phyloP scores from a whole-genome alignment of 2,888 invertebrate species.

The Cerastis rubricosa region DNA sequence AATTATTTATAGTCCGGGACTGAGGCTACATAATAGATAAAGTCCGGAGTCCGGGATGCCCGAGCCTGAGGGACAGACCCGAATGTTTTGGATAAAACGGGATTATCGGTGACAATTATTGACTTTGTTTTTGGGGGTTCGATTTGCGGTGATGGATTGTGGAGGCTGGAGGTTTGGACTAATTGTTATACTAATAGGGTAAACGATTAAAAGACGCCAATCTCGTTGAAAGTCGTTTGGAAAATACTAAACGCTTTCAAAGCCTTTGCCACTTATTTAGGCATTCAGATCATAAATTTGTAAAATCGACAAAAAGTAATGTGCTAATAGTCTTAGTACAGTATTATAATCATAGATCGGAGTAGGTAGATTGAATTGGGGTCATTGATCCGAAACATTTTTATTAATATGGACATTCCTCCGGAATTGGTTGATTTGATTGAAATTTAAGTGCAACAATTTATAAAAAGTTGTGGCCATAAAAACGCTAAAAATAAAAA shows the following conservation, averaged over 20 bases:
- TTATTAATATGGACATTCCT: no score
- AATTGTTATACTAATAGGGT: not conserved
- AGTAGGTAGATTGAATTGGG: no score
- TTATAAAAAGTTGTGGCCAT: no score
- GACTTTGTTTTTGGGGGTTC: conserved; percentile 49
- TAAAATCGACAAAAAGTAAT: not conserved
- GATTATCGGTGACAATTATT: conserved; percentile 66
- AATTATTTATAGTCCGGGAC: conserved; percentile 78
- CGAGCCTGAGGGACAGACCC: conserved; percentile 54
- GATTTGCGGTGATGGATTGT: conserved; percentile 34
- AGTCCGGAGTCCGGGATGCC: conserved; percentile 46
- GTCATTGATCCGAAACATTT: no score
- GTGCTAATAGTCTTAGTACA: not conserved
- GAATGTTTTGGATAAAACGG: conserved; percentile 56
- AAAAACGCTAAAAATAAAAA: no score
- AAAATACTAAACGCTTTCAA: not conserved
- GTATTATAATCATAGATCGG: no score
- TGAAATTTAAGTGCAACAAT: no score
- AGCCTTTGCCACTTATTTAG: not conserved
- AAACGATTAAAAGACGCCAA: not conserved
- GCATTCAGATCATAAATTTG: not conserved
- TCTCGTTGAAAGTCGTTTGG: not conserved
- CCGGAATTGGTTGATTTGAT: no score
- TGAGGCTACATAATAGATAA: conserved; percentile 68
- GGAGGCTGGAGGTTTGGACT: not conserved